Evolutionary conservation across 2,113 vertebrate genomes (phyloP).

Genomic region (Isurus oxyrinchus): DNA sequence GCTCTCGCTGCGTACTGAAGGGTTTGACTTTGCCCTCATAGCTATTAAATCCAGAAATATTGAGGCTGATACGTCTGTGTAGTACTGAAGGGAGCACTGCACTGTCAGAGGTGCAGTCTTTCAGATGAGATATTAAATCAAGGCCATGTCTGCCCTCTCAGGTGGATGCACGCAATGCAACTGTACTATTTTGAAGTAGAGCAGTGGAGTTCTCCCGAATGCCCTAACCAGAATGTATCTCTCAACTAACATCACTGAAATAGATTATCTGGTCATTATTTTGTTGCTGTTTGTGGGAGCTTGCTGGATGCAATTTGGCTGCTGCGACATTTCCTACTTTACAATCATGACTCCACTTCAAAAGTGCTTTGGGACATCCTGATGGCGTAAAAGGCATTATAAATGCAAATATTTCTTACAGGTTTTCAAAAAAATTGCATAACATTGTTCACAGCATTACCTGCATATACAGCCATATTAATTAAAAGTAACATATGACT

Average conservation of each 20-base stretch:
- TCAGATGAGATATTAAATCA: not conserved
- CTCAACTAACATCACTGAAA: not conserved
- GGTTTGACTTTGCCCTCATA: not conserved
- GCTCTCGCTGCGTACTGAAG: not conserved
- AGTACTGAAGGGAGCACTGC: not conserved
- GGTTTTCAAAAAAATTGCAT: not conserved
- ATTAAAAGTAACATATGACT: not conserved
- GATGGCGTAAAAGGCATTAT: not conserved
- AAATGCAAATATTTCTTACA: not conserved
- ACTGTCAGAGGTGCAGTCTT: not conserved
- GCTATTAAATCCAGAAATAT: not conserved
- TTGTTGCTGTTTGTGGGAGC: not conserved
- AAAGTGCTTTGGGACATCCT: not conserved
- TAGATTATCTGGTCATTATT: not conserved
- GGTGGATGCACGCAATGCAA: not conserved
- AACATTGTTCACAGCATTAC: not conserved
- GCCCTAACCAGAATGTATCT: not conserved
- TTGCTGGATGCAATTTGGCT: not conserved
- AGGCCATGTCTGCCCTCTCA: not conserved
- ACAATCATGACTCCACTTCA: not conserved
- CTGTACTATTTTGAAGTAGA: not conserved
- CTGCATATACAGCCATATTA: not conserved
- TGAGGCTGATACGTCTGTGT: not conserved
- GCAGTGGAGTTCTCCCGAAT: not conserved
- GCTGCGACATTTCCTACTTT: not conserved